Evolutionary conservation across 2,888 invertebrate genomes (phyloP), one percentile per base, ranked within the genome.

Genomic region (Cephus spinipes): DNA sequence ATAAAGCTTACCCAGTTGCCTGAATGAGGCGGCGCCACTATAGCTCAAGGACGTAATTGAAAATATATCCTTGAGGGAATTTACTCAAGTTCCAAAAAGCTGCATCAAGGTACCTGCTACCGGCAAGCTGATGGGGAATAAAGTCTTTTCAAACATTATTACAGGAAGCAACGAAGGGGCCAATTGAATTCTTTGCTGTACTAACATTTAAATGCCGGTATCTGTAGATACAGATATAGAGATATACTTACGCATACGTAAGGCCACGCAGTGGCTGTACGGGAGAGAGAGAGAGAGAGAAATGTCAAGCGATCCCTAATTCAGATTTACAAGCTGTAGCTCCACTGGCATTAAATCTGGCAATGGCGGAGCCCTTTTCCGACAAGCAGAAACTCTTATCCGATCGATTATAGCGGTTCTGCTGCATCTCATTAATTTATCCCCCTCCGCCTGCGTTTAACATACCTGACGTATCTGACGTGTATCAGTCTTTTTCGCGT

Each of bases 241-340:
- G 55, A 55, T 55, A 55, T 23, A 23, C 1, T 9, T 9, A 9
- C 23, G 6, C 23, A 23, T 55, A 23, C 23, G 15, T 23, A 55
- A 23, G 55, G 55, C 23, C 23, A 23, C 15, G 2, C 55, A 55
- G 23, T 9, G 23, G 1, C 23, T 55, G 55, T 4, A 32, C 32
- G 32, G 4, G 32, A 9, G 33, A 33, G 12, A 36, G 11, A 35
- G 35, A 35, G 15, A 40, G 36, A 40, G 15, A 40, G 12, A 40
- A 4, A 40, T 9, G 0, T 23, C 9, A 55, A 55, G 2, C 9
- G 9, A 55, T 55, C 23, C 23, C 80, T 85, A 83, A 86, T 84
- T 80, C 79, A 81, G 82, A 85, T 86, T 84, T 85, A 83, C 85
- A 84, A 85, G 81, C 80, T 79, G 81, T 78, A 80, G 77, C 79